Evolutionary conservation across 1,140 invertebrate species (phyloP), one percentile per base, ranked within the genome.

Genomic region (Telenomus remus): DNA sequence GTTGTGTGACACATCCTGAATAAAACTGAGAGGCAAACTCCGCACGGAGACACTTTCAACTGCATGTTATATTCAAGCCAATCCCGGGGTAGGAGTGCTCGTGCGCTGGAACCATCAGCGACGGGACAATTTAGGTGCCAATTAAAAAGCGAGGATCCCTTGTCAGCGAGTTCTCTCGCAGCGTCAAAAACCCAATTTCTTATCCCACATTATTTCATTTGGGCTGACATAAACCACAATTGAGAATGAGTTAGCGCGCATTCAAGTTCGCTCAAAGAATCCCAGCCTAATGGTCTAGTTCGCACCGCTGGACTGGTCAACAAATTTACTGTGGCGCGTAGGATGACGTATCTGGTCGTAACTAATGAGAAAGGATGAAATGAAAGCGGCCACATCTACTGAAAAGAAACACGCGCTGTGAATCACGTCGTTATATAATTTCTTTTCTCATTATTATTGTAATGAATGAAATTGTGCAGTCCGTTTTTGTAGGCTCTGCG

Each of bases 271-370:
- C 37, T 16, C 5, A 35, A 65, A 54, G 55, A 73, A 68, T 66
- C 51, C 56, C 34, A n/a, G 10, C 48, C 64, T 69, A 75, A 76
- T 76, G 65, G 65, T 64, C 59, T 76, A 63, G 57, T 75, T 68
- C 54, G 64, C 72, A 51, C 47, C 57, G 11, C 12, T 47, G 44
- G 50, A 53, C 19, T 34, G 35, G 19, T 56, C n/a, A 49, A 48
- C 33, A 48, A 75, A 69, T 75, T 75, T 69, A 69, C 72, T 51
- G 54, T 64, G 39, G 19, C 64, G 65, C 59, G 48, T 69, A 59
- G 64, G 59, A 70, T 59, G 73, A 70, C 54, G 57, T 33, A 51
- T 63, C 60, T 50, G 15, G n/a, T 46, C 39, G 55, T 60, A 66
- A 68, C 63, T 66, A 74, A 74, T 74, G 65, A 74, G 34, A 12